These are phyloP conservation scores for Lasioglossum oenotherae DNA, from an alignment of 2,888 invertebrate species.

Conservation along the genomic window DNA sequence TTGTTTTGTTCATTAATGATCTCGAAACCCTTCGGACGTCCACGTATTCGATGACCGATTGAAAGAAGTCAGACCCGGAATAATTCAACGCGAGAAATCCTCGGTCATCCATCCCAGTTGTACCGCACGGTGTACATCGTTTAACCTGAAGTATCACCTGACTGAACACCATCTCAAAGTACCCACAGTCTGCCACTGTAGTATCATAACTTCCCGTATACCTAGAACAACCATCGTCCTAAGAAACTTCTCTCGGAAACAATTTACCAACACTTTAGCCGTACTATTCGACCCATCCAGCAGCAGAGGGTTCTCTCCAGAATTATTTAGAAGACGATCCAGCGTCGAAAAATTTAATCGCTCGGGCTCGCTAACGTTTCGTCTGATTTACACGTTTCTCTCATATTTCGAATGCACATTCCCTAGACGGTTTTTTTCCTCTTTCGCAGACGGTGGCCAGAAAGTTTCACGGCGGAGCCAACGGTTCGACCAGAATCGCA, in stretches of 20 bases:
- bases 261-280: background rate
- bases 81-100: background rate
- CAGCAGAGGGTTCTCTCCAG: background rate
- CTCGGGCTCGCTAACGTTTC: background rate
- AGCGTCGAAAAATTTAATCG: background rate
- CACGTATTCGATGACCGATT: background rate
- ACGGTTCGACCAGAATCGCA: constrained; percentile 2
- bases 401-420: background rate
- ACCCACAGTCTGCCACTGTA: background rate
- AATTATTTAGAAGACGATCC: background rate
- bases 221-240: background rate
- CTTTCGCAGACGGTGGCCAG: background rate
- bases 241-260: background rate
- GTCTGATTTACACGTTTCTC: background rate
- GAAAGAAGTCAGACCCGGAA: background rate
- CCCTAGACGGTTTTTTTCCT: background rate
- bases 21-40: background rate
- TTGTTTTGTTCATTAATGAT: too few species aligned
- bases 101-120: background rate
- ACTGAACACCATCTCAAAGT: background rate
- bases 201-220: background rate
- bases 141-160: background rate
- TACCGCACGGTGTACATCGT: background rate
- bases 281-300: background rate
- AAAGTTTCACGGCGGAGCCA: background rate